Evolutionary conservation across 2,888 invertebrate species (phyloP), one percentile per base, ranked within the genome.

Genomic region (Anticlea derivata): DNA sequence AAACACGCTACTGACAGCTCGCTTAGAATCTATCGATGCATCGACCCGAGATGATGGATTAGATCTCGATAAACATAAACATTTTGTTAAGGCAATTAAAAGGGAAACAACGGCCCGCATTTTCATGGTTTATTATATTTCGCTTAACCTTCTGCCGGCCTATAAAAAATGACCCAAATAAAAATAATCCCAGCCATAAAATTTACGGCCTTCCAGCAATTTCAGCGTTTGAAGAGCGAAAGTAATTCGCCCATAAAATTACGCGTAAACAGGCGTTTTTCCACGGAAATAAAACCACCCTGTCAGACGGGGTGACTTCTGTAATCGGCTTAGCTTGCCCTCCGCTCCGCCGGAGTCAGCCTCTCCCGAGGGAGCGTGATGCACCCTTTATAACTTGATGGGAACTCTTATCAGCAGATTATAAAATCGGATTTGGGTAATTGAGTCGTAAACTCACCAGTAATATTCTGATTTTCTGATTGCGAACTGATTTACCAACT

Each of bases 201-300:
- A 78, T 85, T 84, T 85, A 85, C 80, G 82, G 80, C 64, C 63
- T 83, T 80, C 78, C 75, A 81, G 80, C 75, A 78, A 81, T 84
- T 82, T 84, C 81, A 80, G 80, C 80, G 78, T 79, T 82, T 82
- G 80, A 84, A 76, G 77, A 87, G 84, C 80, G 83, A 86, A 86
- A 86, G 85, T 87, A 85, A 86, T 85, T 86, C 80, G 78, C 73
- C 75, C 80, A 86, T 87, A 88, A 87, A 88, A 88, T 88, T 86
- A 88, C 84, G 75, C 80, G 82, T 85, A 88, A 88, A 87, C 89
- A 88, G 86, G 79, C 85, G 86, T 87, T 88, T 87, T 86, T 86
- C 82, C 76, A 76, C 71, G 80, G 83, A 80, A 84, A 87, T 88
- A 86, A 87, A 86, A 77, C 77, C 78, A 66, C 81, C 83, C 79